Conservation (phyloP, 2,888 invertebrate species). For the Kryphioiulus occultus region DNA sequence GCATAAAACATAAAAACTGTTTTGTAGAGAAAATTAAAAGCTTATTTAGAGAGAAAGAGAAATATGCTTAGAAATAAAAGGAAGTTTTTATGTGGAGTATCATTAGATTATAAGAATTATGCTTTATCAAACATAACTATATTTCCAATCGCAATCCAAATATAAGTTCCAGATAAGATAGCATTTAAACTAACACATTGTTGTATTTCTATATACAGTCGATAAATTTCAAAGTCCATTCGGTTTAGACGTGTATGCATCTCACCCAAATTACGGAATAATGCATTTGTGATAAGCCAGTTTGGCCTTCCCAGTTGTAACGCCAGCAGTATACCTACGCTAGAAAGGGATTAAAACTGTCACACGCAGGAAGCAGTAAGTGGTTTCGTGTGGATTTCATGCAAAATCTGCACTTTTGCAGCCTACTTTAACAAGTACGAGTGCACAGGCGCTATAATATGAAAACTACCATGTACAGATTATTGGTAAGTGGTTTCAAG, state of each 20-base stretch:
- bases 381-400: background rate
- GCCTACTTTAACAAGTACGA: background rate
- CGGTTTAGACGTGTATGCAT: background rate
- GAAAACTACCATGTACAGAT: background rate
- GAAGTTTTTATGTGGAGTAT: background rate
- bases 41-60: background rate
- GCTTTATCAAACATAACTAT: background rate
- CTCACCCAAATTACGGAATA: background rate
- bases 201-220: background rate
- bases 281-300: background rate
- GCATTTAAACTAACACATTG: background rate
- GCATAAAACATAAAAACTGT: too few species aligned
- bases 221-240: background rate
- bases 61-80: background rate
- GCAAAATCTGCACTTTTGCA: background rate
- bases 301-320: background rate
- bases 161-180: background rate
- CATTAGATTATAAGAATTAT: background rate
- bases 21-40: background rate
- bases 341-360: background rate
- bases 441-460: too few species aligned
- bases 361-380: background rate
- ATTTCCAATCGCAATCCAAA: background rate
- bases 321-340: background rate
- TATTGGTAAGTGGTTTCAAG: background rate